Conservation (phyloP, 2,113 vertebrate genomes). For the Oryzias javanicus region DNA sequence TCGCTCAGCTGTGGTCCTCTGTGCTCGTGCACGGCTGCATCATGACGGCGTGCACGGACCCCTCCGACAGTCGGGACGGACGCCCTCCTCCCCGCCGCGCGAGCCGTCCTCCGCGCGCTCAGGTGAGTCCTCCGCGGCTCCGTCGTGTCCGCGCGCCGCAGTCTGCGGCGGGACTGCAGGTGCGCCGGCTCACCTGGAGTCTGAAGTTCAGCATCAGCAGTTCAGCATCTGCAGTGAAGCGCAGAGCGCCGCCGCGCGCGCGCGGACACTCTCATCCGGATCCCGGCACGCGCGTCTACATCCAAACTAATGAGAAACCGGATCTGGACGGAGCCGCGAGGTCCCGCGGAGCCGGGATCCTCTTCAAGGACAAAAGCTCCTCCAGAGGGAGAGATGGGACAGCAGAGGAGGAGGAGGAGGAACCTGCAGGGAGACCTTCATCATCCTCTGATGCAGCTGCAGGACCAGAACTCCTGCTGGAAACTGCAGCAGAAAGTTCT, state of each 20-base stretch:
- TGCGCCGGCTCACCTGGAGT: conserved; percentile 40
- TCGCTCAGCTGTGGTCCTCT: conserved; percentile 1
- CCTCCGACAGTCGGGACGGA: neutral
- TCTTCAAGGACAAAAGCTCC: conserved; percentile 45
- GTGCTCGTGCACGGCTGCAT: conserved; percentile 33
- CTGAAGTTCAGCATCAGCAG: conserved; percentile 53
- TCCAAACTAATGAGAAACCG: neutral
- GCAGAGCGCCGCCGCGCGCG: neutral
- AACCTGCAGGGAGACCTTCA: neutral
- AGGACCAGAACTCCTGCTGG: too few species aligned
- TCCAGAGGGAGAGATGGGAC: too few species aligned
- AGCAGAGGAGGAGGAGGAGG: too few species aligned
- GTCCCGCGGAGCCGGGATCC: conserved; percentile 21
- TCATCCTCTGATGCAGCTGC: too few species aligned
- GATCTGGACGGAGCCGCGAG: neutral
- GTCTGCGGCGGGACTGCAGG: conserved; percentile 43
- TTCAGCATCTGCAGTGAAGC: conserved; percentile 38
- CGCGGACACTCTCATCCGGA: neutral
- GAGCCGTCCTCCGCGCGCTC: neutral
- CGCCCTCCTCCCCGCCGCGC: neutral
- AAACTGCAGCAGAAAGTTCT: too few species aligned
- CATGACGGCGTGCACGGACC: conserved; percentile 25
- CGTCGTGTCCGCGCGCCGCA: conserved; percentile 11
- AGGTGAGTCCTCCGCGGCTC: conserved; percentile 30
- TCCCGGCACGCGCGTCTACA: neutral